phyloP scores from a whole-genome alignment of 2,113 vertebrate genomes.

The Phrynosoma blainvillii region DNA sequence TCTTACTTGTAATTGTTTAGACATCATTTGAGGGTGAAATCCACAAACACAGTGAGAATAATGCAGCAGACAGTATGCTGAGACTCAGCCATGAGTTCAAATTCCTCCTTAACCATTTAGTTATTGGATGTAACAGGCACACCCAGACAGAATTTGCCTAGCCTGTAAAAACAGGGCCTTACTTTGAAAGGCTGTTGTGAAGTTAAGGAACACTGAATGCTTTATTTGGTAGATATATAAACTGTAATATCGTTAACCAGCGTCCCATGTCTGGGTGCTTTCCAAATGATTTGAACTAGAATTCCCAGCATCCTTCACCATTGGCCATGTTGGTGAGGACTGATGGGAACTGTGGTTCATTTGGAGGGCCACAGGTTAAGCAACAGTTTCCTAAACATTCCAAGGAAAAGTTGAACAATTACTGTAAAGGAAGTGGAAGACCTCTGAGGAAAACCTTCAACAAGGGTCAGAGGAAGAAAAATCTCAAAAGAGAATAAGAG shows the following conservation, averaged over 20 bases:
- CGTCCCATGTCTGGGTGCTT: too few species aligned
- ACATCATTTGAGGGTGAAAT: constrained; percentile 73
- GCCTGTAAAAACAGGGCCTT: neutral
- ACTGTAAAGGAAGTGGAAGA: neutral
- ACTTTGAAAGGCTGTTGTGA: neutral
- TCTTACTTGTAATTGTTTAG: constrained; percentile 84
- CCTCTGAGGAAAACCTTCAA: neutral
- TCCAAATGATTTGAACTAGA: too few species aligned
- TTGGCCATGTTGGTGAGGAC: too few species aligned
- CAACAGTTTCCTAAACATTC: neutral
- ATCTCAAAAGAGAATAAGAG: neutral
- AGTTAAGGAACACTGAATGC: neutral
- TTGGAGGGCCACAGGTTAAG: too few species aligned
- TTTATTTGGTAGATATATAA: neutral
- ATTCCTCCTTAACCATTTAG: neutral
- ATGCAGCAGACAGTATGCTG: constrained; percentile 10
- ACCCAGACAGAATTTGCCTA: constrained; percentile 58
- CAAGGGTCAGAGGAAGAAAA: neutral
- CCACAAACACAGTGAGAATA: constrained; percentile 37
- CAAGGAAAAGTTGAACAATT: neutral
- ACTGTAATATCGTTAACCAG: neutral
- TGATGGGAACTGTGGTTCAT: too few species aligned
- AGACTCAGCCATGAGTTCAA: constrained; percentile 34
- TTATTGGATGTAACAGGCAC: constrained; percentile 24
- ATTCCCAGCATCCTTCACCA: too few species aligned